Percentiles rank a stretch among this genome's conserved stretches.
Evolutionary conservation across 2,797 vertebrate species (phyloP).

Genomic region (Phoeniculus purpureus): DNA sequence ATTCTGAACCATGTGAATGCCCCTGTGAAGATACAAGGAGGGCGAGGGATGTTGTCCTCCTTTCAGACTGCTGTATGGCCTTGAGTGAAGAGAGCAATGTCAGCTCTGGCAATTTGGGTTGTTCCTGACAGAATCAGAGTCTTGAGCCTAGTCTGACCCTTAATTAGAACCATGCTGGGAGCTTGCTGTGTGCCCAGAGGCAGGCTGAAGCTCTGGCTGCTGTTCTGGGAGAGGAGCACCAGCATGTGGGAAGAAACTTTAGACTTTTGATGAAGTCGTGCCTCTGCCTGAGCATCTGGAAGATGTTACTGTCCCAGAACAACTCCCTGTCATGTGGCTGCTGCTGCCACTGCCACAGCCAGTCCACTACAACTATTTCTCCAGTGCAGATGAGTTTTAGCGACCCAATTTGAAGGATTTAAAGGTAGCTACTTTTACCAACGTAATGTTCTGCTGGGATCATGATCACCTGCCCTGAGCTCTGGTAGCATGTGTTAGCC

Average conservation of each 20-base stretch:
- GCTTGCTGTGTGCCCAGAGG: not conserved
- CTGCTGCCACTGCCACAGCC: not conserved
- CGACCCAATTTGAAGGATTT: not conserved
- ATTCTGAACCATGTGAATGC: not conserved
- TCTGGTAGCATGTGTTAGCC: not conserved
- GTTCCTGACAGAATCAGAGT: not conserved
- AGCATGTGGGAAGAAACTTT: not conserved
- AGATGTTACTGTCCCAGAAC: not conserved
- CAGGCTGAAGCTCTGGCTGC: not conserved
- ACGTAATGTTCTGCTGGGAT: not conserved
- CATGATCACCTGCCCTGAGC: not conserved
- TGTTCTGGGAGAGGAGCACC: not conserved
- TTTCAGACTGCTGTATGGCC: not conserved
- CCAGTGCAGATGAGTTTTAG: not conserved
- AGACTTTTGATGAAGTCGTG: not conserved
- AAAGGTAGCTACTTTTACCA: not conserved
- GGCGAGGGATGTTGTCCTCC: not conserved
- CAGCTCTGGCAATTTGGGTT: not conserved
- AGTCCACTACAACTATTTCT: not conserved
- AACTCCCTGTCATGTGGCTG: accelerated
- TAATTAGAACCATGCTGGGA: not conserved
- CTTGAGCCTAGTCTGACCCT: not conserved
- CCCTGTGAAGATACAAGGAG: not conserved
- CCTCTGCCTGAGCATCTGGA: not conserved
- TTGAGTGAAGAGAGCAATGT: not conserved